Evolutionary conservation across 2,888 invertebrate genomes (phyloP), one percentile per base, ranked within the genome.

Genomic region (Heteromurus nitidus): DNA sequence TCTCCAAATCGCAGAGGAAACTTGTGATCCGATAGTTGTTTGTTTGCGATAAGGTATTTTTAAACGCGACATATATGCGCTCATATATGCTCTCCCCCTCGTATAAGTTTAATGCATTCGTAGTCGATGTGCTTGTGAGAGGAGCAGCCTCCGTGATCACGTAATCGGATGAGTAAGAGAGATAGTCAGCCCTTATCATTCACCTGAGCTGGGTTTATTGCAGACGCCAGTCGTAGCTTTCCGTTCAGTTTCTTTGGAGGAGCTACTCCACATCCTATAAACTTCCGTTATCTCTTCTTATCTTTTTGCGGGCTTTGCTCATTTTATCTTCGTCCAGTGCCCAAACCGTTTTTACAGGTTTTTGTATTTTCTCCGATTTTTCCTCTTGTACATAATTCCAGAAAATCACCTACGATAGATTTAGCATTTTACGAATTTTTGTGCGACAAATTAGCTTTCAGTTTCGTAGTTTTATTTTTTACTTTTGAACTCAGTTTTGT

Each of bases 21-120:
- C 22, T 24, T 64, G 70, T 79, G 70, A 70, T 72, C 65, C 72
- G 64, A 70, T 31, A 55, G 70, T 70, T 67, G 60, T 68, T 76
- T 69, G 22, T 79, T 70, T 79, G 69, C 64, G 68, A 73, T 60
- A 69, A 69, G 76, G 76, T 76, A 76, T 76, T 76, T 68, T 76
- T 75, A 58, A 74, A 28, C 20, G 20, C 30, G 55, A 55, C 26
- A 44, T 26, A 69, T 20, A 60, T 26, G 42, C 60, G 42, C 24
- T 36, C n/a, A 42, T 62, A 28, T 36, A 73, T 31, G 31, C 62
- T 50, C 31, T 64, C 20, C n/a, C n/a, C n/a, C n/a, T n/a, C 9
- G 64, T 36, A 64, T 64, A 42, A 64, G 64, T 42, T n/a, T n/a
- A 30, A 62, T 62, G 18, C 36, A 18, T 30, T 2, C 26, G 58